These are phyloP conservation scores for Melanostoma mellinum DNA, from an alignment of 2,888 invertebrate genomes.

Conservation along the genomic window DNA sequence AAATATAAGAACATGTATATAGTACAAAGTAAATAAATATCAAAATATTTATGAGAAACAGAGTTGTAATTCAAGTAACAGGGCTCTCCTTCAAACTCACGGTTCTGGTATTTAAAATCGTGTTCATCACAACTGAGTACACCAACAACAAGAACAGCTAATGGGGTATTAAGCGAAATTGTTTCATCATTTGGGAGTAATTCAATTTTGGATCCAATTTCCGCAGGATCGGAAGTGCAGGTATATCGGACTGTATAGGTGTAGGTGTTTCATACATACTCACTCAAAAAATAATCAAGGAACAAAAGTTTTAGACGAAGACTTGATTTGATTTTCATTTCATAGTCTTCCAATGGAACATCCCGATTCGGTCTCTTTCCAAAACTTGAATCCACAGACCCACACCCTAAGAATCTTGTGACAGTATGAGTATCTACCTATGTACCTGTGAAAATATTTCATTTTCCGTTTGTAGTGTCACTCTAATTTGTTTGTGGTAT, in stretches of 20 bases:
- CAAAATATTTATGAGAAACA: neutral
- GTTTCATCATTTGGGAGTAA: conserved; percentile 62
- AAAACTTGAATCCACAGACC: conserved; percentile 22
- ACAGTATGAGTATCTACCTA: neutral
- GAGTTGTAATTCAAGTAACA: conserved; percentile 9
- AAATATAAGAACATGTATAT: neutral
- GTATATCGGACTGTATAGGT: too few species aligned
- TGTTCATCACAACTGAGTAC: conserved; percentile 7
- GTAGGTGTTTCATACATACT: too few species aligned
- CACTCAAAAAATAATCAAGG: neutral
- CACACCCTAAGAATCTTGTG: neutral
- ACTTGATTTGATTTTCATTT: conserved; percentile 50
- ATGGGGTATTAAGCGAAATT: conserved; percentile 44
- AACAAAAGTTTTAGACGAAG: conserved; percentile 22
- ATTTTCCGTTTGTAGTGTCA: neutral
- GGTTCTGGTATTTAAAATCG: conserved; percentile 1
- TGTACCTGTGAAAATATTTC: neutral
- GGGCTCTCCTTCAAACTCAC: conserved; percentile 1
- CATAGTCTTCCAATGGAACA: conserved; percentile 22
- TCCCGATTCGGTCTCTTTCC: conserved; percentile 31
- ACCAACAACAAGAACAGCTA: conserved; percentile 10
- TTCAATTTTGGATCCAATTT: conserved; percentile 52
- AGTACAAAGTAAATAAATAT: neutral
- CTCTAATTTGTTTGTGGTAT: neutral
- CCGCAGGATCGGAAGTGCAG: neutral